Evolutionary conservation across 92 coral and sea anemone species (phyloP), one percentile per base, ranked within the genome.

Genomic region (Epizoanthus scotinus): DNA sequence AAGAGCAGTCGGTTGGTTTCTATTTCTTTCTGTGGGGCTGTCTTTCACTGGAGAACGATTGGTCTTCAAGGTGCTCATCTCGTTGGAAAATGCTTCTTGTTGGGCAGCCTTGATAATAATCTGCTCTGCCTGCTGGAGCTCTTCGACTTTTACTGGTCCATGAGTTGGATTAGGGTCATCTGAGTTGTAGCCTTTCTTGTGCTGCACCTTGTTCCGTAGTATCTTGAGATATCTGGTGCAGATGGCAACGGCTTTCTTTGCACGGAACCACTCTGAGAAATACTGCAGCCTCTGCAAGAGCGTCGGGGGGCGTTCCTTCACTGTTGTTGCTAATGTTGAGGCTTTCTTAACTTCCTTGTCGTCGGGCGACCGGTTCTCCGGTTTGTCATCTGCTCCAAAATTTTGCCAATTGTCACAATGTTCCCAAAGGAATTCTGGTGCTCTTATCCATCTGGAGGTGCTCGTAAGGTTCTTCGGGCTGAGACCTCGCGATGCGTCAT

Each of bases 121-220:
- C 13, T 25, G 62, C 52, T 84, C 88, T 3, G 78, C 83, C 10
- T 19, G 17, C 18, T 25, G 21, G 53, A 77, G 0, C 66, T 84
- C 78, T 34, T 84, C 84, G 22, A 77, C 88, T 15, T 52, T 73
- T 0, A 73, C 3, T 2, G 40, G n/a, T 60, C 26, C 20, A 9
- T 19, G 64, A 24, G 20, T 58, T 58, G 4, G 64, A 24, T 4
- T 19, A 24, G 20, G 20, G 64, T 8, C 64, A 19, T 58, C 26
- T 24, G 20, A 2, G 64, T 58, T 8, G 4, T 9, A 58, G 3
- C 42, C 42, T 5, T 36, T 36, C 5, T 36, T 36, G 42, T 5
- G 42, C 5, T 5, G 42, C 42, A 36, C 42, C 42, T 36, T 5
- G 42, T 36, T 5, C 5, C 42, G 42, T 36, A 36, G 5, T 36